phyloP scores from a whole-genome alignment of 2,113 vertebrate genomes.

The Nesospiza acunhae region DNA sequence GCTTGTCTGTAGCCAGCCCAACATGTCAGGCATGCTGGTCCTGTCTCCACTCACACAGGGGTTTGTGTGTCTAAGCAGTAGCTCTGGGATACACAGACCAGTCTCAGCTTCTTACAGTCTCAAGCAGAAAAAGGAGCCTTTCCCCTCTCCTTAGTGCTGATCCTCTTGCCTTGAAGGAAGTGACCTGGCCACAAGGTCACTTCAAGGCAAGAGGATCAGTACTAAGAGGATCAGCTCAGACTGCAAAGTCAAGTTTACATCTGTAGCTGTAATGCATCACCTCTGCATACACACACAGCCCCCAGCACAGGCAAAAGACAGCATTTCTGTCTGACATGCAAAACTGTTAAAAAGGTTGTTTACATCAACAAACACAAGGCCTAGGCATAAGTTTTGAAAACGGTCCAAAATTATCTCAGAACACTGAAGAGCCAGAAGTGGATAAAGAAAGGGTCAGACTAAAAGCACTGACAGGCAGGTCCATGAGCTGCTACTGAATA shows the following conservation, averaged over 20 bases:
- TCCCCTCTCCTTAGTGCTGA: background rate
- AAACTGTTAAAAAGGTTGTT: background rate
- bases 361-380: background rate
- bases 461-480: background rate
- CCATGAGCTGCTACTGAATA: background rate
- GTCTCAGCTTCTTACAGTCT: background rate
- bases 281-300: background rate
- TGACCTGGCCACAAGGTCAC: background rate
- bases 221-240: background rate
- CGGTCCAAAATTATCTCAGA: background rate
- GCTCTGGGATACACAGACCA: background rate
- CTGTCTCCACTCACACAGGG: background rate
- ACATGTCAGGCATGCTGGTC: rapidly evolving
- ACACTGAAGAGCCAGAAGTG: background rate
- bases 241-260: background rate
- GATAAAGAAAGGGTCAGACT: background rate
- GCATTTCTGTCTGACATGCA: background rate
- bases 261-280: background rate
- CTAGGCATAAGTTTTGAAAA: background rate
- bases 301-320: background rate
- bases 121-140: background rate
- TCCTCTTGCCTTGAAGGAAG: background rate
- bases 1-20: background rate
- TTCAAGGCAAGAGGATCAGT: too few relatives aligned
- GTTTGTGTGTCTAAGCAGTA: background rate